Conservation (phyloP, 2,797 vertebrate genomes). For the Mastacembelus armatus region DNA sequence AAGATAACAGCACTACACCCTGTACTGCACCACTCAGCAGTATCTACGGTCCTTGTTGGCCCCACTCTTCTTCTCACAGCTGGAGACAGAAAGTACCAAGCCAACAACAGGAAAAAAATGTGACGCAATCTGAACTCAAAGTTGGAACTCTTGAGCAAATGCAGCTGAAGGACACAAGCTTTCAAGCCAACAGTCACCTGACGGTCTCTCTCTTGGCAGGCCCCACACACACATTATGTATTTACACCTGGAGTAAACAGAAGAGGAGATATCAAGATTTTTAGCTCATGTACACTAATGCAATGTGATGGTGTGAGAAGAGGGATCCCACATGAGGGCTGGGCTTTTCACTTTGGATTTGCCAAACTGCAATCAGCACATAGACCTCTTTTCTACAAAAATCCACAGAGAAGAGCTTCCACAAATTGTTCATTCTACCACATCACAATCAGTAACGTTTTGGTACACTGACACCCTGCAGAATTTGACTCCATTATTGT, state of each 20-base stretch:
- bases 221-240: conserved; percentile 7
- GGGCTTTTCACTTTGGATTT: conserved; percentile 73
- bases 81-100: conserved; percentile 49
- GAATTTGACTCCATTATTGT: not conserved
- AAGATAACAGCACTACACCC: conserved; percentile 74
- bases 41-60: conserved; percentile 71
- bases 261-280: conserved; percentile 40
- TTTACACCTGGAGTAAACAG: conserved; percentile 38
- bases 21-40: conserved; percentile 76
- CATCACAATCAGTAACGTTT: conserved; percentile 44
- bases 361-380: conserved; percentile 43
- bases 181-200: conserved; percentile 5
- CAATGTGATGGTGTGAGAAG: conserved; percentile 56
- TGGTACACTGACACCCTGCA: conserved; percentile 12
- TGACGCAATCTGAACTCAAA: conserved; percentile 41
- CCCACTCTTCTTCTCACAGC: conserved; percentile 58
- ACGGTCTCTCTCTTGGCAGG: conserved; percentile 10
- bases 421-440: conserved; percentile 50
- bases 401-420: conserved; percentile 52
- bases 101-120: conserved; percentile 20
- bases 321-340: conserved; percentile 50
- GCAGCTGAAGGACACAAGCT: not conserved
- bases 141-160: conserved; percentile 6
- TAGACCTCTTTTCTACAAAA: conserved; percentile 35
- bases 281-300: conserved; percentile 47